A percentile compares a stretch with the other conserved stretches of the same genome.
Conservation (phyloP, 2,888 invertebrate species). For the Hypolimnas misippus region DNA sequence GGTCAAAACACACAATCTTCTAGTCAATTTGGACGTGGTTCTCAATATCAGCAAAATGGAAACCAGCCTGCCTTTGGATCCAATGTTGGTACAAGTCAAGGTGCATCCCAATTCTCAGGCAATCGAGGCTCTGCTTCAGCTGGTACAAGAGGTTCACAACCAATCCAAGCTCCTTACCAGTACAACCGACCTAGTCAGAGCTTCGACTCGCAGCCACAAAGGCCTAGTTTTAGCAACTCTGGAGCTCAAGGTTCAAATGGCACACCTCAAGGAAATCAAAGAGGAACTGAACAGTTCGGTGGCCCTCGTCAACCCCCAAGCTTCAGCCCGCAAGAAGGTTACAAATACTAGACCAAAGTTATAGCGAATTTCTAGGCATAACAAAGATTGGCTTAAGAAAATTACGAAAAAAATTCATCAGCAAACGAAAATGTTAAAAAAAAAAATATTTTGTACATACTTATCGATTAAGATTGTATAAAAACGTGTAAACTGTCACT, state of each 20-base stretch:
- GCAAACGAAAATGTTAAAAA: slow-evolving; percentile 43
- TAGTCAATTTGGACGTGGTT: slow-evolving; percentile 9
- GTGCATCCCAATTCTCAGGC: slow-evolving; percentile 10
- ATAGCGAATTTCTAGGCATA: slow-evolving; percentile 49
- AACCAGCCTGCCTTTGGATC: slow-evolving; percentile 32
- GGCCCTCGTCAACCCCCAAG: slow-evolving; percentile 76
- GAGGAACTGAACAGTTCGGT: slow-evolving; percentile 57
- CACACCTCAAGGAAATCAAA: slow-evolving; percentile 33
- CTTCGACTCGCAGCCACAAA: slow-evolving; percentile 25
- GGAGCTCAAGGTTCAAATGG: slow-evolving; percentile 33
- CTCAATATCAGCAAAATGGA: slow-evolving; percentile 22
- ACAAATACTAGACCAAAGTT: slow-evolving; percentile 73
- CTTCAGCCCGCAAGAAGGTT: slow-evolving; percentile 73
- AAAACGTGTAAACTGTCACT: slow-evolving; percentile 42
- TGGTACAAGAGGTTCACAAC: slow-evolving; percentile 18
- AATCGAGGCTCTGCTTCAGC: slow-evolving; percentile 18
- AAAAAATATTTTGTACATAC: slow-evolving; percentile 44
- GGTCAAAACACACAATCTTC: background rate
- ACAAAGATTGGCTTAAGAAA: slow-evolving; percentile 36
- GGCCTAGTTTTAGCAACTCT: slow-evolving; percentile 31
- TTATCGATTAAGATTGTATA: slow-evolving; percentile 35
- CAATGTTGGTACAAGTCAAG: slow-evolving; percentile 21
- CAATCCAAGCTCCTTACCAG: slow-evolving; percentile 36
- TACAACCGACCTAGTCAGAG: slow-evolving; percentile 36
- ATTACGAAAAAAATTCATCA: slow-evolving; percentile 46